Evolutionary conservation across 35 echinoderm and acorn worm species (phyloP), one percentile per base, ranked within the genome.

Genomic region (Hemicentrotus pulcherrimus): DNA sequence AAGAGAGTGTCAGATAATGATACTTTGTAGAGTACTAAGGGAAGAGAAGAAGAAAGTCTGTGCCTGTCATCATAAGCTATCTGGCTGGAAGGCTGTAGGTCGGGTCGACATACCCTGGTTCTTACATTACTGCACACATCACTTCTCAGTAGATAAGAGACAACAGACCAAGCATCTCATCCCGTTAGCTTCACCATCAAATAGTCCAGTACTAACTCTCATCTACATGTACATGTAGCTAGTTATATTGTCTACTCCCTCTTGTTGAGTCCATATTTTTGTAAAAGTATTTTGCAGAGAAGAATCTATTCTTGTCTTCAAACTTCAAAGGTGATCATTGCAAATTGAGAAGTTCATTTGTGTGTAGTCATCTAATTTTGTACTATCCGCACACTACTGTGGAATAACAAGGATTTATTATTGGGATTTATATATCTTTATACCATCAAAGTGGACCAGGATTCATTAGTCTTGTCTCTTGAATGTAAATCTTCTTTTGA

Each of bases 321-420:
- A n/a, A 78, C 19, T 70, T 70, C 28, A n/a, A n/a, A 78, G 19
- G 65, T 0, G 19, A 78, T 78, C 65, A 78, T 78, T 78, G 65
- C 19, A n/a, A 70, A 78, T 78, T 28, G 65, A 78, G 65, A 78
- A 78, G 65, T 78, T 18, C 19, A 78, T 78, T 15, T 78, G 19
- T 78, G 65, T 78, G 65, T 5, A 28, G 4, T 78, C 52, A 78
- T 78, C 65, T 22, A 4, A 22, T 78, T 28, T 78, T 28, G 65
- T 28, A n/a, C 28, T 4, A 78, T 28, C 65, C 65, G 65, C 65
- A 30, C 28, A 78, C 65, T 78, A 7, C 31, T 90, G 88, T 22
- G 88, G 88, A 90, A 90, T 90, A n/a, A 90, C 33, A 41, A 41
- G 88, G 88, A 90, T 90, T 35, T 90, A 90, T 35, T 90, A 90